phyloP scores from a whole-genome alignment of 2,113 vertebrate genomes.

The Cyrtonyx montezumae region DNA sequence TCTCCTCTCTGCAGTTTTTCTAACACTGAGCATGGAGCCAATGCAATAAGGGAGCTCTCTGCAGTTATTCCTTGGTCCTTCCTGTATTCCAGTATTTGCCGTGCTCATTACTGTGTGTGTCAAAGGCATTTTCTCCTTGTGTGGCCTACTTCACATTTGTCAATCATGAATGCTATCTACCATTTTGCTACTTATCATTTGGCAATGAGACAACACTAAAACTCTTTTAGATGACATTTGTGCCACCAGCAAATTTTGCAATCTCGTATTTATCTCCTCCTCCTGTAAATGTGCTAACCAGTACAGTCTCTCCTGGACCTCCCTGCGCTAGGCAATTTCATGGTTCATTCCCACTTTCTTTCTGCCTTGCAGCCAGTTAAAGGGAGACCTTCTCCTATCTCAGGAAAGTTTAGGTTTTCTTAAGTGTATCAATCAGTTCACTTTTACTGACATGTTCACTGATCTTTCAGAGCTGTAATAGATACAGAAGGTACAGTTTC shows the following conservation, averaged over 20 bases:
- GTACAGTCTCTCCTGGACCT: background rate
- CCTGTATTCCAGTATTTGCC: background rate
- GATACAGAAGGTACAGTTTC: background rate
- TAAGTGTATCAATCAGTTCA: accelerated
- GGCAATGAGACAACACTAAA: background rate
- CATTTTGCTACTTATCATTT: background rate
- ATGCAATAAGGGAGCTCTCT: background rate
- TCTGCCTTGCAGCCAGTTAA: background rate
- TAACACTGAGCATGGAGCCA: background rate
- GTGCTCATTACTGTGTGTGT: background rate
- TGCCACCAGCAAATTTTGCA: background rate
- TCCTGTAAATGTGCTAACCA: background rate
- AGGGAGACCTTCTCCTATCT: background rate
- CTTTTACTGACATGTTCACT: background rate
- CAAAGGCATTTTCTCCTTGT: background rate
- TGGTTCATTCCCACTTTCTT: background rate
- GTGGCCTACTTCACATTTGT: background rate
- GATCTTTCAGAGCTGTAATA: background rate
- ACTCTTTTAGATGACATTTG: background rate
- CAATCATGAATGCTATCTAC: background rate
- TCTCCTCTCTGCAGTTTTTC: background rate
- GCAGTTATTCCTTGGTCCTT: background rate
- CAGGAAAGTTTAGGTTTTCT: background rate
- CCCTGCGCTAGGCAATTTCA: background rate
- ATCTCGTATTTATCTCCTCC: background rate